Evolutionary conservation across 2,113 vertebrate species (phyloP).

Genomic region (Bambusicola thoracicus): DNA sequence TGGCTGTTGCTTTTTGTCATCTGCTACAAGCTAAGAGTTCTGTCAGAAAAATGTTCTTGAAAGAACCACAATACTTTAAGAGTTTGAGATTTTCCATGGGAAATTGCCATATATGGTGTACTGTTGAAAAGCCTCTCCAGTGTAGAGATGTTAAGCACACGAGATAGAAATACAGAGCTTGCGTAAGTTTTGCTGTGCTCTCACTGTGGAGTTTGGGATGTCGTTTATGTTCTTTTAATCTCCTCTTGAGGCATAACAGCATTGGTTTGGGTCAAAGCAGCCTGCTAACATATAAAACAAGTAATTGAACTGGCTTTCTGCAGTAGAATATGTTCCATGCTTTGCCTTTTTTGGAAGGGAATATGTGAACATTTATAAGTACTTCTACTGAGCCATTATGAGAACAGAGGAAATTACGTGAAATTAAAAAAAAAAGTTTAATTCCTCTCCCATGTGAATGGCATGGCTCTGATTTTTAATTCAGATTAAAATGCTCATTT

Average conservation of each 20-base stretch:
- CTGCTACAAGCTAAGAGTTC: not conserved
- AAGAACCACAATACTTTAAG: not conserved
- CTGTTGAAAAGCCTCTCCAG: not conserved
- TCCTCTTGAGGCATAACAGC: conserved; percentile 18
- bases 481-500: not conserved
- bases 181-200: not conserved
- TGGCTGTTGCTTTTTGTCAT: not conserved
- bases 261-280: conserved; percentile 31
- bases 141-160: not conserved
- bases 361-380: not conserved
- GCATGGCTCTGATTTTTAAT: not conserved
- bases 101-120: not conserved
- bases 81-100: not conserved
- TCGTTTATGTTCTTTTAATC: conserved; percentile 26
- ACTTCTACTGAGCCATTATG: not conserved
- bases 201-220: not conserved
- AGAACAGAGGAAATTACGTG: not conserved
- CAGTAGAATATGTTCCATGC: not conserved
- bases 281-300: not conserved
- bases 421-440: not conserved
- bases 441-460: not conserved
- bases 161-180: not conserved
- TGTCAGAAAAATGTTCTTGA: not conserved
- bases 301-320: conserved; percentile 35
- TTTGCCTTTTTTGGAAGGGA: conserved; percentile 40